phyloP scores from a whole-genome alignment of 2,797 vertebrate species.

The Carduelis carduelis region DNA sequence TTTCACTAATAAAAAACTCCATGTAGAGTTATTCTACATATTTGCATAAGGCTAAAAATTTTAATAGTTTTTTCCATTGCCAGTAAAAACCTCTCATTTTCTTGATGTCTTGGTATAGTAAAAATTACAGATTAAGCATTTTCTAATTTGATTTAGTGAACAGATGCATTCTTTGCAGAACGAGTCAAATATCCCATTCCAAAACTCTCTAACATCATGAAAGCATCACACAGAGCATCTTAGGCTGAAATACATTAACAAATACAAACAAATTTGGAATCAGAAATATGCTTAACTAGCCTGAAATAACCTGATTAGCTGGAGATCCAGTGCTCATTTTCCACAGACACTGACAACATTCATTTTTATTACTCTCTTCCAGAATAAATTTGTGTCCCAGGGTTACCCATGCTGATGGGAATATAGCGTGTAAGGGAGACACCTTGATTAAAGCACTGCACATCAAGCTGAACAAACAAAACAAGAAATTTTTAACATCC shows the following conservation, averaged over 20 bases:
- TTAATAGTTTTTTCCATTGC: not conserved
- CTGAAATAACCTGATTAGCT: constrained; percentile 5
- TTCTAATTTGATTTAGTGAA: not conserved
- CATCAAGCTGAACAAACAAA: not conserved
- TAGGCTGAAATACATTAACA: not conserved
- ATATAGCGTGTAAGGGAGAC: not conserved
- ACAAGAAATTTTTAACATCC: not conserved
- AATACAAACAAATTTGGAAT: constrained; percentile 1
- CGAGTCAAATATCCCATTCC: not conserved
- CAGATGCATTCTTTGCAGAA: not conserved
- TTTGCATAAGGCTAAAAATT: not conserved
- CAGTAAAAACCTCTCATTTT: not conserved
- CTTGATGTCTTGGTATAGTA: not conserved
- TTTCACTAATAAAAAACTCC: not conserved
- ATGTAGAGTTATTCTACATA: not conserved
- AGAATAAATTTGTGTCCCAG: not conserved
- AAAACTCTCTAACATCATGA: not conserved
- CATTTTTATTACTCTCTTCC: not conserved
- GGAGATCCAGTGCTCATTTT: not conserved
- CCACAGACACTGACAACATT: not conserved
- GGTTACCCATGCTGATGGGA: not conserved
- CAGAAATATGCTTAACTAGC: not conserved
- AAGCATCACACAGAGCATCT: not conserved
- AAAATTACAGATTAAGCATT: not conserved
- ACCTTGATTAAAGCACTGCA: constrained; percentile 1